Conservation (phyloP, 1,140 invertebrate genomes). For the Hyposmocoma kahamanoa region DNA sequence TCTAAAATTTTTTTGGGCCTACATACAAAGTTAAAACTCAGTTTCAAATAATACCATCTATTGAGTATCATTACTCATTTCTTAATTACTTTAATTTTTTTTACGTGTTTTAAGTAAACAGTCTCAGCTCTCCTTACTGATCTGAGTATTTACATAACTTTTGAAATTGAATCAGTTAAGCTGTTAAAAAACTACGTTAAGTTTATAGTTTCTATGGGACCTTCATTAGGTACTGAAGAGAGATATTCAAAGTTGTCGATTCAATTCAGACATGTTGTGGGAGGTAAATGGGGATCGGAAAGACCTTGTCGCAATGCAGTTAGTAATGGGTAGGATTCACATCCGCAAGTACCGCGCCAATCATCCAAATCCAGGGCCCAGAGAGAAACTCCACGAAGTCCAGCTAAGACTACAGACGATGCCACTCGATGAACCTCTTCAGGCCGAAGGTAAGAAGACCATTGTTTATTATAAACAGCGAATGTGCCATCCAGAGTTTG, state of each 20-base stretch:
- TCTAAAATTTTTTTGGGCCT: too few relatives aligned
- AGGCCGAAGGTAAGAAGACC: constrained; percentile 88
- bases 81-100: too few relatives aligned
- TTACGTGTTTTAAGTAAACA: too few relatives aligned
- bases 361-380: constrained; percentile 89
- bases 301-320: constrained; percentile 76
- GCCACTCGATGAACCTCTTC: constrained; percentile 76
- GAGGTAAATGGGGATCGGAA: constrained; percentile 61
- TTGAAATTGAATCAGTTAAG: too few relatives aligned
- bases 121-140: too few relatives aligned
- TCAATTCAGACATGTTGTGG: constrained; percentile 17
- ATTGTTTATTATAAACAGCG: constrained; percentile 82
- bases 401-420: constrained; percentile 74
- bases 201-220: too few relatives aligned
- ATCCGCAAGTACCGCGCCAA: constrained; percentile 79
- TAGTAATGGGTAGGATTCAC: constrained; percentile 75
- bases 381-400: constrained; percentile 84
- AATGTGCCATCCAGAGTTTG: constrained; percentile 81
- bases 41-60: too few relatives aligned
- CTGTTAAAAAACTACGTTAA: too few relatives aligned
- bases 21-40: too few relatives aligned
- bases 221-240: too few relatives aligned
- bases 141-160: too few relatives aligned
- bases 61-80: too few relatives aligned
- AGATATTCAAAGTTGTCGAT: background rate